Evolutionary conservation across 2,888 invertebrate genomes (phyloP), one percentile per base, ranked within the genome.

Genomic region (Pammene aurita): DNA sequence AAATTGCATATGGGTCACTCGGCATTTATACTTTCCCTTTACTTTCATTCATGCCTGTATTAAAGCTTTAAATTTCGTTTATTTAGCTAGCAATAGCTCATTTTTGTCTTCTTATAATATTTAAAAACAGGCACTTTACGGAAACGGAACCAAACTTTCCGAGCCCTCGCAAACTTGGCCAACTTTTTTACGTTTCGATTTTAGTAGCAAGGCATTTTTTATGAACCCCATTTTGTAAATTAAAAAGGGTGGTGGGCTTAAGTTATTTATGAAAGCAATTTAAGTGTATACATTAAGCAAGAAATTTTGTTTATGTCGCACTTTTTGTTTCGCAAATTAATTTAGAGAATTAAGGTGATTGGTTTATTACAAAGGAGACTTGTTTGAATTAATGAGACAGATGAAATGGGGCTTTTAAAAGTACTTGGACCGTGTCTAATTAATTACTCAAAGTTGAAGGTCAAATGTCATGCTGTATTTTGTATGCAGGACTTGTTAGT

Each of bases 191-290:
- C 64, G 64, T 64, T 68, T 68, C 68, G 68, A 64, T 69, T 58
- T 69, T 54, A 69, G 68, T 54, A 58, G 64, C 58, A 42, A 69
- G 46, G 68, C 54, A 69, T 69, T 64, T 68, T 69, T 69, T 69
- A 69, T 60, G 64, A 64, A 46, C 68, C 64, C 71, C 64, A 71
- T 68, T 68, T 68, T 68, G 68, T 58, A 65, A 71, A 71, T 71
- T 71, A 71, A 71, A 68, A 71, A 67, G 63, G 71, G 71, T 71
- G 67, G 67, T 62, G 38, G 68, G 52, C 68, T 64, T 64, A 68
- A 68, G 68, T 68, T 68, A 68, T 68, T 68, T 68, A 68, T 68
- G 68, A 44, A 26, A 58, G 68, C 63, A 68, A 64, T 68, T 68
- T 69, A 69, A 69, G 68, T 69, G 54, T 52, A 9, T 64, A 52